Conservation (phyloP, 2,113 vertebrate genomes). For the Aleadryas rufinucha region DNA sequence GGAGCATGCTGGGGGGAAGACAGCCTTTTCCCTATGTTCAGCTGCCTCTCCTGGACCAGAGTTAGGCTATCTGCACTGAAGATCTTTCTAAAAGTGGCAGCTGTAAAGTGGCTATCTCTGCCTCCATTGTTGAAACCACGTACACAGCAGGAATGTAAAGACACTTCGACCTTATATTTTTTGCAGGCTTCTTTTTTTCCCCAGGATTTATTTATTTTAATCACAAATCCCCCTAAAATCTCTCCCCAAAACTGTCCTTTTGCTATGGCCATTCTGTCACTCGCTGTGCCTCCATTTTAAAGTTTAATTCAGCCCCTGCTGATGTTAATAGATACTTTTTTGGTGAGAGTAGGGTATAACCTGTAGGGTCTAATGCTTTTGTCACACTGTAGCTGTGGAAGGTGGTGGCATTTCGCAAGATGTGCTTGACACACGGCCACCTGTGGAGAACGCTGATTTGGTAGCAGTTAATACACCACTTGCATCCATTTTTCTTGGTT, state of each 20-base stretch:
- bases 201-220: neutral
- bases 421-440: neutral
- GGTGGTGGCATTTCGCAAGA: neutral
- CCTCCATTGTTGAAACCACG: neutral
- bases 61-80: neutral
- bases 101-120: neutral
- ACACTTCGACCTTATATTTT: neutral
- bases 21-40: neutral
- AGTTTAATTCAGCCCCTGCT: neutral
- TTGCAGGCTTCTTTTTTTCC: neutral
- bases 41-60: neutral
- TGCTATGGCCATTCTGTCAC: neutral
- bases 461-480: constrained; percentile 6
- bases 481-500: constrained; percentile 17
- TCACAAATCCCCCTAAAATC: neutral
- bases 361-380: neutral
- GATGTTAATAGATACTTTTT: neutral
- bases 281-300: neutral
- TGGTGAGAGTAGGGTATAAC: neutral
- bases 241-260: neutral
- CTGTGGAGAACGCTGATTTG: constrained; percentile 25
- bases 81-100: neutral
- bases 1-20: neutral
- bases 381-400: fast-evolving
- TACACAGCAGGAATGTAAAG: neutral